These are phyloP conservation scores for Apotomis capreana DNA, from an alignment of 2,888 invertebrate species.

Conservation along the genomic window DNA sequence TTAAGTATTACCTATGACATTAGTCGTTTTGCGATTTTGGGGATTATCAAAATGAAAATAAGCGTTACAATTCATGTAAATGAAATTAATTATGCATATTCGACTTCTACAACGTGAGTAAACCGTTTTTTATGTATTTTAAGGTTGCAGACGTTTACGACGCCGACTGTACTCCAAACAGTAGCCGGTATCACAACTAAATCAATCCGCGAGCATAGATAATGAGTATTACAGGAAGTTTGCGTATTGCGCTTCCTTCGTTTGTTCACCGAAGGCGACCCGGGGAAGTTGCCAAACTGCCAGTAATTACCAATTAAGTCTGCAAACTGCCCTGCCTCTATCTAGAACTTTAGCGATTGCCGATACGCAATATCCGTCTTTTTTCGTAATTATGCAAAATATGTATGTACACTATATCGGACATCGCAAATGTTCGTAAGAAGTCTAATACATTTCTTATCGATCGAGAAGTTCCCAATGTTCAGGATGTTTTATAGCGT, in stretches of 20 bases:
- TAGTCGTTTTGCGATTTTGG: too few species aligned
- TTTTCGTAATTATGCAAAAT: not conserved
- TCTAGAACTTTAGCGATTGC: not conserved
- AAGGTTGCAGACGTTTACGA: not conserved
- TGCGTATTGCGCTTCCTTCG: slow-evolving; percentile 52
- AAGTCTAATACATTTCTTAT: too few species aligned
- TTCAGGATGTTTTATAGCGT: too few species aligned
- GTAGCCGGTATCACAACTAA: slow-evolving; percentile 16
- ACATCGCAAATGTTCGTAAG: too few species aligned
- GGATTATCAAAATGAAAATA: too few species aligned
- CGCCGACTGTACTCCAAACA: not conserved
- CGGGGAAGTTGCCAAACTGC: slow-evolving; percentile 35
- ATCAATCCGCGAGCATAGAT: slow-evolving; percentile 18
- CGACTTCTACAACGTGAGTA: too few species aligned
- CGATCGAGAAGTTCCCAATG: too few species aligned
- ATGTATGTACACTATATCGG: too few species aligned
- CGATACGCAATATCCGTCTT: slow-evolving; percentile 1
- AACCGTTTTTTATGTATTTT: too few species aligned
- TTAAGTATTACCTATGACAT: too few species aligned
- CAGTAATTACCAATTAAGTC: slow-evolving; percentile 19
- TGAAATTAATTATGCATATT: too few species aligned
- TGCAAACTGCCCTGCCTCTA: slow-evolving; percentile 1
- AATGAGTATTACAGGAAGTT: slow-evolving; percentile 47
- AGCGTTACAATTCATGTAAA: too few species aligned
- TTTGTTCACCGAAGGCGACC: slow-evolving; percentile 25